Base-by-base conservation (phyloP, 2,888 invertebrate genomes). In the Anthrax anthrax region DNA sequence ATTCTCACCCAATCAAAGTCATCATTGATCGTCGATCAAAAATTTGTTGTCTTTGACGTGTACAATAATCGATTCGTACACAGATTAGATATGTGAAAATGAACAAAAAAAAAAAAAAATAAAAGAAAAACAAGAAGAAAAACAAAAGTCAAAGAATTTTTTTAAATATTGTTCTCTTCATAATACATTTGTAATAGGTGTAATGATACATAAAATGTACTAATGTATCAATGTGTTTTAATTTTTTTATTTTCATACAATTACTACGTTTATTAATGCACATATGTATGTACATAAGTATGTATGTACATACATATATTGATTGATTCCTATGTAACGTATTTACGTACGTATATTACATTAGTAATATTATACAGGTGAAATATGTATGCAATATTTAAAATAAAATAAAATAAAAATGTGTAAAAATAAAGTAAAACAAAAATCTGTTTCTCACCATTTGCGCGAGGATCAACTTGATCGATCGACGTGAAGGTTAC, bases 401-500 rank as follows among this genome's bases (percentile, higher is more conserved):
- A 32, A 23, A 23, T n/a, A n/a, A n/a, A n/a, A n/a, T n/a, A 23
- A 23, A 23, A 23, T 23, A 23, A 23, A 23, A 23, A 8, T 6
- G 8, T 23, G n/a, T 23, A 23, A 23, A 23, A 23, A 23, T 6
- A 8, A 23, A 23, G 8, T 23, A 23, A 23, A 23, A 23, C 23
- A 12, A 32, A 32, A 32, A 32, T 12, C 9, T 32, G 29, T 45
- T 45, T 45, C 45, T 45, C 45, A 45, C 45, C 45, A 32, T 45
- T 34, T 40, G 45, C 16, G 16, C 23, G 19, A 38, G 39, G 45
- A 45, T 45, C 40, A 45, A 45, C 29, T 45, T 40, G 45, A 45
- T 45, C 45, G 45, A 45, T 45, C 45, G 23, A 27, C 23, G 36
- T 40, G 45, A 45, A 45, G 45, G 45, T 45, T 45, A 40, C 45